phyloP scores from a whole-genome alignment of 2,113 vertebrate species.

The Chauna torquata region DNA sequence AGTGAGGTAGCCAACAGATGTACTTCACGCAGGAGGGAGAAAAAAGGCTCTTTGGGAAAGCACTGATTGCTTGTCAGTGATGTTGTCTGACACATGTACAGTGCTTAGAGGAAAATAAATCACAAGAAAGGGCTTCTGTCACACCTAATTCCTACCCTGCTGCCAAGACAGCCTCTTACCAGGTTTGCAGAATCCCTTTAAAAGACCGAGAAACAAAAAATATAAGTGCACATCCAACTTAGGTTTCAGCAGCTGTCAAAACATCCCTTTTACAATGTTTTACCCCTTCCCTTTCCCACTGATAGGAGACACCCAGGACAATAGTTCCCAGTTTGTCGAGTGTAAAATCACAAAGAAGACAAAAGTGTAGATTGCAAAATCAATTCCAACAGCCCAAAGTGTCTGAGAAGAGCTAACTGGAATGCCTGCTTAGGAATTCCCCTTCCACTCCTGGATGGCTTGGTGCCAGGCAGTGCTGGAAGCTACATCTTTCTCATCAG shows the following conservation, averaged over 20 bases:
- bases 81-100: not conserved
- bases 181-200: not conserved
- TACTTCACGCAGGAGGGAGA: not conserved
- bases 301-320: not conserved
- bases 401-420: slow-evolving; percentile 5
- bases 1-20: not conserved
- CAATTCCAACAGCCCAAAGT: slow-evolving; percentile 5
- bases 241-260: not conserved
- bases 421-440: slow-evolving; percentile 54
- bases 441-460: slow-evolving; percentile 48
- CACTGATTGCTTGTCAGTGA: not conserved
- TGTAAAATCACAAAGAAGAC: not conserved
- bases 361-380: slow-evolving; percentile 6
- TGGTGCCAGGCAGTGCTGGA: slow-evolving; percentile 16
- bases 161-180: not conserved
- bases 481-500: not conserved
- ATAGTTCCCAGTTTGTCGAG: not conserved
- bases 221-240: not conserved
- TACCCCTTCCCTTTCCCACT: not conserved
- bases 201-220: not conserved
- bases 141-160: not conserved
- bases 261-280: not conserved
- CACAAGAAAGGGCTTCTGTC: not conserved
- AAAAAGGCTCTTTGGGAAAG: not conserved
- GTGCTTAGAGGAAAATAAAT: slow-evolving; percentile 11